Conservation (phyloP, 2,888 invertebrate genomes). For the Kuschelorhynchus macadamiae region DNA sequence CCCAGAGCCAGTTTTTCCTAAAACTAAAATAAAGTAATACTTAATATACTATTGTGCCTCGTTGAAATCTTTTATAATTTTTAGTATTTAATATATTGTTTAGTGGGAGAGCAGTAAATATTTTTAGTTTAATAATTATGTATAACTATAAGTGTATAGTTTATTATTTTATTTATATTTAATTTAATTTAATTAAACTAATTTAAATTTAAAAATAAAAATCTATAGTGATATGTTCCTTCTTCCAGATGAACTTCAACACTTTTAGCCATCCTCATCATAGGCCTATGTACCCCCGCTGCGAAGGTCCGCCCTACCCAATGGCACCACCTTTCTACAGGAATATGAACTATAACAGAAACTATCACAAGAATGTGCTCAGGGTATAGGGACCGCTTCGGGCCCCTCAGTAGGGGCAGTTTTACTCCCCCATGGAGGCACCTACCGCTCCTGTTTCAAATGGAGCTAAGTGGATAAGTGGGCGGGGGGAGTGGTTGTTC, state of each 20-base stretch:
- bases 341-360: slow-evolving; percentile 65
- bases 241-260: slow-evolving; percentile 63
- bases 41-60: no score
- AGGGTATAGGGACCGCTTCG: slow-evolving; percentile 61
- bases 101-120: no score
- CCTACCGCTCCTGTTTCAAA: not conserved
- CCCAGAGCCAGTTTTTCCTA: no score
- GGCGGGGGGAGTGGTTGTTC: not conserved
- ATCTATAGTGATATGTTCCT: slow-evolving; percentile 11
- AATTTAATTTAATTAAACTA: no score
- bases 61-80: no score
- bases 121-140: no score
- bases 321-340: slow-evolving; percentile 64
- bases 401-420: slow-evolving; percentile 21
- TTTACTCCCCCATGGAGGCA: slow-evolving; percentile 18
- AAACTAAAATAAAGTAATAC: no score
- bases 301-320: slow-evolving; percentile 63
- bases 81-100: no score
- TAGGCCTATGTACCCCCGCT: slow-evolving; percentile 64
- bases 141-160: no score
- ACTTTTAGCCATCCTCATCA: slow-evolving; percentile 61
- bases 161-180: no score
- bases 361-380: slow-evolving; percentile 65
- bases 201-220: not conserved
- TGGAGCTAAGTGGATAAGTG: not conserved